Percentiles rank a stretch among this genome's conserved stretches.
These are phyloP conservation scores for Allolobophora icterica DNA, from an alignment of 2,888 invertebrate species.

Conservation along the genomic window DNA sequence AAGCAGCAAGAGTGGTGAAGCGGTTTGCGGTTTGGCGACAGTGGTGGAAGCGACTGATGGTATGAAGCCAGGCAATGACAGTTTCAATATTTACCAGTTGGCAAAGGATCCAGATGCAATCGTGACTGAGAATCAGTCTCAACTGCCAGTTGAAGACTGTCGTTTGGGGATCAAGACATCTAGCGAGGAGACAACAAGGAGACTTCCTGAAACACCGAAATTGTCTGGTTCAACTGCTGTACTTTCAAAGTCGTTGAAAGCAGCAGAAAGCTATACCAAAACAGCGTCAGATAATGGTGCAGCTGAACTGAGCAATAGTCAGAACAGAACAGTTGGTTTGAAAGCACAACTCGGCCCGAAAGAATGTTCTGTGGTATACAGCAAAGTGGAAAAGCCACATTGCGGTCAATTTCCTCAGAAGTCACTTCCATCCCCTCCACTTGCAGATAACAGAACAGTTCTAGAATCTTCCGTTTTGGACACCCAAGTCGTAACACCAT, in stretches of 20 bases:
- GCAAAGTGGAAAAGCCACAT: not conserved
- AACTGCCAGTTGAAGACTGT: constrained; percentile 17
- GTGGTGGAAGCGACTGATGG: not conserved
- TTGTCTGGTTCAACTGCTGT: not conserved
- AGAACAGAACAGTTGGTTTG: not conserved
- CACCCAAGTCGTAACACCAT: not conserved
- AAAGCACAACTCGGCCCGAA: not conserved
- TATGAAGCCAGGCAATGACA: not conserved
- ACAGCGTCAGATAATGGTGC: not conserved
- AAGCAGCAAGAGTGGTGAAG: not conserved
- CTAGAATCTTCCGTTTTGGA: not conserved
- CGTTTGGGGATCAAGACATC: not conserved
- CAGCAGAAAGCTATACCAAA: not conserved
- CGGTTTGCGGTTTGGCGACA: not conserved
- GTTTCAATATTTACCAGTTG: not conserved
- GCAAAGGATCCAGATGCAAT: not conserved
- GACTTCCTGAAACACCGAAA: not conserved
- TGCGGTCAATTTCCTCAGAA: not conserved
- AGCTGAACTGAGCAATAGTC: not conserved
- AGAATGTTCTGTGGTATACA: not conserved
- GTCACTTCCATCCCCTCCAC: not conserved
- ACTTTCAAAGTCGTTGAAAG: not conserved
- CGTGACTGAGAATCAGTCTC: not conserved
- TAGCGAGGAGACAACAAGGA: not conserved
- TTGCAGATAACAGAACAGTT: not conserved